phyloP scores from a whole-genome alignment of 2,113 vertebrate genomes.

The human region GRCh38 chrX:109593001-109593500 shows the following conservation, averaged over 20 bases:
- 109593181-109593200: not conserved
- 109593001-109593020: not conserved
- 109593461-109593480: not conserved
- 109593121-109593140: not conserved
- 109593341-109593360: not conserved
- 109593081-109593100: not conserved
- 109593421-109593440: not conserved
- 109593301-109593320: not conserved
- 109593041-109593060: not conserved
- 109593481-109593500: not conserved
- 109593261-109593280: not conserved
- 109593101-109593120: not conserved
- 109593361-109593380: not conserved
- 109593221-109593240: not conserved
- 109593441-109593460: not conserved
- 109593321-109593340: not conserved
- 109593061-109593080: not conserved
- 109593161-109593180: not conserved
- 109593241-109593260: conserved; percentile 1
- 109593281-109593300: not conserved
- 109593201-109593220: not conserved
- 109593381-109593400: not conserved
- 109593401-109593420: not conserved
- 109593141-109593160: not conserved
- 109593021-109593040: not conserved